Evolutionary conservation across 2,113 vertebrate species (phyloP), one percentile per base, ranked within the genome.

Genomic region (Ctenomys sociabilis): DNA sequence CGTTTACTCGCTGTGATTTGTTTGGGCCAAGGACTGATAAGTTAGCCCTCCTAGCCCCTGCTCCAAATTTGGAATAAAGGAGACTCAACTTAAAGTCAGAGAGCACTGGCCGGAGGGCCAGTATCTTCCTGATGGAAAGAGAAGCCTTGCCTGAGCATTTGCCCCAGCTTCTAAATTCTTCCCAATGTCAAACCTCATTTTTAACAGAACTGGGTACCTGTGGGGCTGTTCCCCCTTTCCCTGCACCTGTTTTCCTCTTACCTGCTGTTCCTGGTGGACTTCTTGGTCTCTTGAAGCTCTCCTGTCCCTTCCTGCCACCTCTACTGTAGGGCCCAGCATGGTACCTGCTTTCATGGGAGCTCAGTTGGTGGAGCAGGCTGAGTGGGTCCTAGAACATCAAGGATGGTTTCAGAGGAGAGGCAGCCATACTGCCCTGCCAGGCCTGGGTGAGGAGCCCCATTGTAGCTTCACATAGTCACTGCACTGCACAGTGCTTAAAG

Each of bases 331-430:
- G 45, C 24, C 32, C 12, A 14, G 45, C 37, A 9, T 7, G 7
- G 9, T 1, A 3, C 32, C 78, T 45, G 52, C 4, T 6, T 22
- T n/a, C 45, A 13, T 14, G 21, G 35, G 24, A 5, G 6, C 4
- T 35, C 45, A 5, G 13, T 17, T 22, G 13, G 21, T 21, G 17
- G n/a, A 10, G 43, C 30, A 1, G 10, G 22, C 45, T 0, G 1
- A 54, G 14, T 4, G 2, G 32, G 10, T 45, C 12, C 45, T 19
- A 40, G 57, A 59, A 80, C 43, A 1, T 2, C 1, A 1, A 52
- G 37, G 49, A 57, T 78, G 28, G 35, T 63, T 77, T 64, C 73
- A n/a, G 32, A 26, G 7, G 8, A 10, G 40, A 57, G 22, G 77
- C 17, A 28, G 63, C 26, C 26, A 16, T 45, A 45, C 13, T 14